Percentiles rank a stretch among this genome's conserved stretches.
Evolutionary conservation across 2,113 vertebrate species (phyloP).

Genomic region (Cariama cristata): DNA sequence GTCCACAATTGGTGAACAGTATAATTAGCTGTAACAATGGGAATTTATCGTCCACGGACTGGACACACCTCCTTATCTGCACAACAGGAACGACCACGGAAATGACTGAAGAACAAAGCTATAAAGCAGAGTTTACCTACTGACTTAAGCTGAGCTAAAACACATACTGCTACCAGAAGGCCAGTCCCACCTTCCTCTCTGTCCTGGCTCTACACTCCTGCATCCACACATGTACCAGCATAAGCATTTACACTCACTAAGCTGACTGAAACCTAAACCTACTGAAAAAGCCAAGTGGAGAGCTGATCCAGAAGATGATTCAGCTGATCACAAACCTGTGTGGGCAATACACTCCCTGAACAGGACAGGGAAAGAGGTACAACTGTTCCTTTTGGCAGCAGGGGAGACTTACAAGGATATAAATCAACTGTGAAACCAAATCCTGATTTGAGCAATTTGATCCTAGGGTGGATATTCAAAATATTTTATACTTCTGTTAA

Average conservation of each 20-base stretch:
- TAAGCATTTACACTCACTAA: background rate
- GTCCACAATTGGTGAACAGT: background rate
- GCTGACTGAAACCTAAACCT: background rate
- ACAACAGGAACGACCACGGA: accelerated
- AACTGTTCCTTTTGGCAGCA: background rate
- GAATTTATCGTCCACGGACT: background rate
- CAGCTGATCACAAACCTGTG: background rate
- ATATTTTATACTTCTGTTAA: background rate
- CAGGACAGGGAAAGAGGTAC: background rate
- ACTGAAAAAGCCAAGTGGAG: background rate
- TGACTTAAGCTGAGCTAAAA: background rate
- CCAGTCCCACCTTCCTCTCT: background rate
- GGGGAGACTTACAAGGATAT: background rate
- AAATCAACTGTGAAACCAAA: background rate
- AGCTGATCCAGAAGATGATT: background rate
- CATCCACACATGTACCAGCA: background rate
- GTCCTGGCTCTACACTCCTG: background rate
- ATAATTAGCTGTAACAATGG: background rate
- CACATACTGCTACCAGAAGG: background rate
- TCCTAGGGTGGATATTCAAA: background rate
- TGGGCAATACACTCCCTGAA: background rate
- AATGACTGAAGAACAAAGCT: background rate
- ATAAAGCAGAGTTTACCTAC: background rate
- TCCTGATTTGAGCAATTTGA: background rate
- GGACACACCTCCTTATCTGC: background rate